Evolutionary conservation across 2,888 invertebrate species (phyloP).

Genomic region (Tenthredo distinguenda): DNA sequence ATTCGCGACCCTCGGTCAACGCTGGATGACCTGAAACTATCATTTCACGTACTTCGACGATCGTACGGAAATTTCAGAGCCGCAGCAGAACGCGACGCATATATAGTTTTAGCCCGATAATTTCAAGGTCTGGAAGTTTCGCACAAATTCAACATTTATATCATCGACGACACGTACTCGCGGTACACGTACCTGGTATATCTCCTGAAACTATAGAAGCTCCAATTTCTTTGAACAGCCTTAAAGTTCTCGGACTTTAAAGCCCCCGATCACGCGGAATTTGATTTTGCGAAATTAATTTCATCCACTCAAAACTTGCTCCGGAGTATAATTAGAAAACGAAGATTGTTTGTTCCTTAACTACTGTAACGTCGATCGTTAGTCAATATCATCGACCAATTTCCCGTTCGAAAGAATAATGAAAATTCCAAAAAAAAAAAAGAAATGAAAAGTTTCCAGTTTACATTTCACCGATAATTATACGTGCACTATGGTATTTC

Average conservation of each 20-base stretch:
- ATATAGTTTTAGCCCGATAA: too few species aligned
- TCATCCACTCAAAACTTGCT: not conserved
- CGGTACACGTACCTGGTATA: not conserved
- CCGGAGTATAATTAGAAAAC: not conserved
- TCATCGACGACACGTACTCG: not conserved
- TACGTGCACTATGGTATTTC: not conserved
- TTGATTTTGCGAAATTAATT: not conserved
- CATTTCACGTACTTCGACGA: not conserved
- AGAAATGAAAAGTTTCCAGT: not conserved
- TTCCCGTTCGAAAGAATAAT: not conserved
- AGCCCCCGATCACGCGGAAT: not conserved
- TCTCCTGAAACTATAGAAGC: not conserved
- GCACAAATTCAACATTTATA: not conserved
- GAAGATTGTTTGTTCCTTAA: not conserved
- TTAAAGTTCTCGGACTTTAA: not conserved
- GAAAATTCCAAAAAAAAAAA: not conserved
- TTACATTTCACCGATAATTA: not conserved
- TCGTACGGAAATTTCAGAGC: not conserved
- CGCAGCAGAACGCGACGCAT: not conserved
- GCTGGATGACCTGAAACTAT: not conserved
- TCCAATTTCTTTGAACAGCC: not conserved
- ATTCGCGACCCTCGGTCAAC: conserved; percentile 25
- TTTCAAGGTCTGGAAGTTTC: conserved; percentile 3
- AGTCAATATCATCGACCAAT: not conserved
- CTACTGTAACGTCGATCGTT: not conserved